Evolutionary conservation across 2,113 vertebrate species (phyloP), one percentile per base, ranked within the genome.

Genomic region (Rallus limicola): DNA sequence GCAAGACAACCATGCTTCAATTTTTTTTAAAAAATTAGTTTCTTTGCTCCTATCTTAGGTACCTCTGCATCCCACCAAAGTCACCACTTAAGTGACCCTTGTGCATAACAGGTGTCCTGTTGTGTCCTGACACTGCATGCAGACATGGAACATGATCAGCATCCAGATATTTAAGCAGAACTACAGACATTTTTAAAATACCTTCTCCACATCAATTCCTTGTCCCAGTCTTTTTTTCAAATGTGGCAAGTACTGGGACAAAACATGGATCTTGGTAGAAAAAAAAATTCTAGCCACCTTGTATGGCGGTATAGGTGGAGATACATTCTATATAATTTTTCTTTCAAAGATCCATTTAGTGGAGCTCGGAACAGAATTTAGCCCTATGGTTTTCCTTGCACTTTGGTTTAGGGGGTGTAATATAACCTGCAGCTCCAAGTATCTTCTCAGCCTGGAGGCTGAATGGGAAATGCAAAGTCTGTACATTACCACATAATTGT

Each of bases 401-500:
- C 29, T 70, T 59, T 68, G 33, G 19, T 58, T 78, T 62, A 58
- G 20, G 31, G 17, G 9, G 13, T 23, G 23, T 38, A 58, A 52
- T 82, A 65, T 60, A 78, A 85, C 14, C 7, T 25, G 77, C 5
- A 79, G 23, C 67, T 62, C 15, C 15, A 56, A 72, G 8, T 5
- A 31, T 71, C 63, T 85, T 68, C 50, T 85, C 29, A 53, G 11
- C 33, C 38, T 40, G 21, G 9, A 72, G 11, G 24, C 2, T 52
- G 6, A 14, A 18, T 8, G 64, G 18, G 44, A 89, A 91, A 56
- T 16, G 71, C 3, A 23, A 50, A 84, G 18, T 40, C 34, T 65
- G 56, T 58, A 72, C 26, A 60, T 70, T 46, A 46, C 24, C 2
- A 0, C 2, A 14, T 2, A 2, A 12, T 4, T 34, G 19, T 5